Conservation (phyloP, 2,797 vertebrate species). For the Sparus aurata region DNA sequence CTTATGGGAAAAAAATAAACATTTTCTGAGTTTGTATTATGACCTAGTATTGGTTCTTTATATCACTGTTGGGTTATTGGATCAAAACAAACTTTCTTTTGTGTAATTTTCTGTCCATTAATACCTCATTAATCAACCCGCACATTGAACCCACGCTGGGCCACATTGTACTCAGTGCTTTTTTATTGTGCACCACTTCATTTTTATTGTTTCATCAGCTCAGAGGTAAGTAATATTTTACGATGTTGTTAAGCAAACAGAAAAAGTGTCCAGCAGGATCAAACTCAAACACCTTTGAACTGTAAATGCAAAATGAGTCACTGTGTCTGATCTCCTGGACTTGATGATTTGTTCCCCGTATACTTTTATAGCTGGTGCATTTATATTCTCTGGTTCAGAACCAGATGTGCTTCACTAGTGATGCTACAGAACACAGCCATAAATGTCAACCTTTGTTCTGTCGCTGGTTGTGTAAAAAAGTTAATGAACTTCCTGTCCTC, state of each 20-base stretch:
- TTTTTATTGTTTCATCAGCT: not conserved
- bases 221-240: not conserved
- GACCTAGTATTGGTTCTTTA: no score
- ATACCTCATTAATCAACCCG: no score
- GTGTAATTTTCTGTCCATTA: no score
- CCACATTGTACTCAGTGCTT: no score
- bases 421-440: not conserved
- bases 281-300: not conserved
- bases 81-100: no score
- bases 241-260: not conserved
- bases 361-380: not conserved
- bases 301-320: not conserved
- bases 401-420: not conserved
- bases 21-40: no score
- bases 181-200: not conserved
- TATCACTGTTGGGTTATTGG: no score
- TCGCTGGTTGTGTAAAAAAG: conserved; percentile 13
- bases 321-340: not conserved
- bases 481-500: not conserved
- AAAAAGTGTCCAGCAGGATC: not conserved
- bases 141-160: no score
- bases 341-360: not conserved
- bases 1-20: no score
- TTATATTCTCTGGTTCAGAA: not conserved
- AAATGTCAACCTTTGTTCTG: conserved; percentile 49